phyloP scores from a whole-genome alignment of 1,140 invertebrate genomes.

The Anastrepha ludens region DNA sequence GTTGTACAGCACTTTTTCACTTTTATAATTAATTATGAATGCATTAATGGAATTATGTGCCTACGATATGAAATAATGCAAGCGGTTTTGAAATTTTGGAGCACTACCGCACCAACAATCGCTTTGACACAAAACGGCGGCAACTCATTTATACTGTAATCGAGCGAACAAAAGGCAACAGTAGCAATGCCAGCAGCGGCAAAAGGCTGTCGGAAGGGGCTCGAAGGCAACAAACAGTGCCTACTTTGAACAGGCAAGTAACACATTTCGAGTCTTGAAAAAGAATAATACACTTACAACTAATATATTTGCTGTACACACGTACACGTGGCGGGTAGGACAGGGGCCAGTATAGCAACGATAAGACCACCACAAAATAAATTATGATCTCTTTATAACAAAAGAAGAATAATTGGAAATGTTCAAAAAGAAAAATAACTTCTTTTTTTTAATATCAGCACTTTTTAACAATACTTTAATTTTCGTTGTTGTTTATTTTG shows the following conservation, averaged over 20 bases:
- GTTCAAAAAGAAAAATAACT: not conserved
- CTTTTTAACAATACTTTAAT: constrained; percentile 45
- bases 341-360: not conserved
- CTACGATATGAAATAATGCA: not conserved
- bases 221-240: not conserved
- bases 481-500: not conserved
- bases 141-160: constrained; percentile 25
- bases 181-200: constrained; percentile 1
- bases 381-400: constrained; percentile 47
- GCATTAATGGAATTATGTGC: not conserved
- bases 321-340: not conserved
- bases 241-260: too few relatives aligned
- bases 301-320: not conserved
- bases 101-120: not conserved
- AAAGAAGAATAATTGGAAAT: constrained; percentile 47
- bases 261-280: too few relatives aligned
- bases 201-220: not conserved
- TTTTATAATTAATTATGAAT: constrained; percentile 9
- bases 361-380: constrained; percentile 16
- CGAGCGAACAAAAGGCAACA: constrained; percentile 41
- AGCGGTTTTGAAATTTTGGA: constrained; percentile 4
- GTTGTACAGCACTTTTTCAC: constrained; percentile 11
- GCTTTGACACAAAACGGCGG: constrained; percentile 39
- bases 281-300: not conserved
- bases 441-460: not conserved